Conservation (phyloP, 2,888 invertebrate genomes). For the Cerastis leucographa region DNA sequence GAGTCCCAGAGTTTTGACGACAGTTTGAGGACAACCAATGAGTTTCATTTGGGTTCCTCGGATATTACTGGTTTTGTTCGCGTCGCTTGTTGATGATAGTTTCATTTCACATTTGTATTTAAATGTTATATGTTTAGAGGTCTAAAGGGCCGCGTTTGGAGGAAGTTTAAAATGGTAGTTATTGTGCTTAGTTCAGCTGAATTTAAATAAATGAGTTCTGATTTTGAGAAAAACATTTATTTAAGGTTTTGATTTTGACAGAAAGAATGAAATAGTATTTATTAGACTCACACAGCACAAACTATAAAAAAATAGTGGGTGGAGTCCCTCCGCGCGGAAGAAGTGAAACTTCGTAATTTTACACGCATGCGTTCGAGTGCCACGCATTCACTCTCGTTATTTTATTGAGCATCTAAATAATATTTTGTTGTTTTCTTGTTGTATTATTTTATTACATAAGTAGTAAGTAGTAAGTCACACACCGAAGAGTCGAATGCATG, state of each 20-base stretch:
- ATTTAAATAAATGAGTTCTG: not conserved
- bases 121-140: constrained; percentile 2
- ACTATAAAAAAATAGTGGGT: too few species aligned
- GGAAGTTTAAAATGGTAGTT: not conserved
- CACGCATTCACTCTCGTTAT: too few species aligned
- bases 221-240: not conserved
- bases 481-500: too few species aligned
- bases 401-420: too few species aligned
- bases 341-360: too few species aligned
- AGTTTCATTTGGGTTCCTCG: constrained; percentile 16
- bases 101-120: constrained; percentile 26
- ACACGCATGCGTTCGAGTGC: too few species aligned
- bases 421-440: too few species aligned
- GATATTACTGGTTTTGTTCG: constrained; percentile 6
- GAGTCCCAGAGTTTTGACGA: constrained; percentile 39
- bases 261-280: too few species aligned
- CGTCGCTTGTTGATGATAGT: constrained; percentile 12
- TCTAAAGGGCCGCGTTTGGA: not conserved
- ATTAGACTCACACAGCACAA: too few species aligned
- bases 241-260: not conserved
- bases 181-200: not conserved
- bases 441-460: too few species aligned
- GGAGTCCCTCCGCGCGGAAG: too few species aligned
- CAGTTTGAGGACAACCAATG: constrained; percentile 37
- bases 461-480: too few species aligned